Percentiles rank a stretch among this genome's conserved stretches.
phyloP scores from a whole-genome alignment of 2,797 vertebrate genomes.

The Cossypha dichroa region DNA sequence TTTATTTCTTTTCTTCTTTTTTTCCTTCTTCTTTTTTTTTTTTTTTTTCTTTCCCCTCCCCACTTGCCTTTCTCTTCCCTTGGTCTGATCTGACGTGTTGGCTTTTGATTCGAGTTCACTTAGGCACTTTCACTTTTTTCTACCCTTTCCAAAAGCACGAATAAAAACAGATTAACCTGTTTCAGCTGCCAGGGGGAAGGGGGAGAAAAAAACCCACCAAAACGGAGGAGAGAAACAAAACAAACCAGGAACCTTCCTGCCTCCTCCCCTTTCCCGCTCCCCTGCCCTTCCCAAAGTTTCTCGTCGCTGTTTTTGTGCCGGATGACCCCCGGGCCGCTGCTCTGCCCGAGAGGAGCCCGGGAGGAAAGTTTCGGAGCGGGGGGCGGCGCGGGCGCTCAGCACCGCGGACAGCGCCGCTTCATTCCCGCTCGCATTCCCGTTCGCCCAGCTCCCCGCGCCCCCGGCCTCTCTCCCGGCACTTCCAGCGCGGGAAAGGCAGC shows the following conservation, averaged over 20 bases:
- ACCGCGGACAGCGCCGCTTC: neutral
- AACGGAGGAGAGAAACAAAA: neutral
- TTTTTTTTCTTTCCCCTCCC: neutral
- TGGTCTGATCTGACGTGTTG: constrained; percentile 79
- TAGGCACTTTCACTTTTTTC: constrained; percentile 78
- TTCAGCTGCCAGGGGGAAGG: neutral
- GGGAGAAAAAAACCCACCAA: neutral
- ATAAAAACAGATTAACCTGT: constrained; percentile 14
- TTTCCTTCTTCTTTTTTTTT: constrained; percentile 36
- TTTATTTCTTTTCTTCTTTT: constrained; percentile 70
- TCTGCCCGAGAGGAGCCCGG: neutral
- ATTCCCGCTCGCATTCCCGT: neutral
- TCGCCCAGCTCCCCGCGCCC: neutral
- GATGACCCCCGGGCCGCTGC: neutral
- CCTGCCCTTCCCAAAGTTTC: constrained; percentile 61
- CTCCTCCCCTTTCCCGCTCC: too few species aligned
- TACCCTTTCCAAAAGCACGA: neutral
- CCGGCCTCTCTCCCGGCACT: neutral
- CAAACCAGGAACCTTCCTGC: neutral
- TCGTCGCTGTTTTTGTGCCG: neutral
- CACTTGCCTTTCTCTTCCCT: constrained; percentile 74
- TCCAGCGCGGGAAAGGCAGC: neutral
- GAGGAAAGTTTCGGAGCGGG: neutral
- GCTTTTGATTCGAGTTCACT: constrained; percentile 79
- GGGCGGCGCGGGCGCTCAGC: constrained; percentile 3